These are phyloP conservation scores for Holacanthus passer DNA, from an alignment of 2,113 vertebrate genomes.

Conservation along the genomic window DNA sequence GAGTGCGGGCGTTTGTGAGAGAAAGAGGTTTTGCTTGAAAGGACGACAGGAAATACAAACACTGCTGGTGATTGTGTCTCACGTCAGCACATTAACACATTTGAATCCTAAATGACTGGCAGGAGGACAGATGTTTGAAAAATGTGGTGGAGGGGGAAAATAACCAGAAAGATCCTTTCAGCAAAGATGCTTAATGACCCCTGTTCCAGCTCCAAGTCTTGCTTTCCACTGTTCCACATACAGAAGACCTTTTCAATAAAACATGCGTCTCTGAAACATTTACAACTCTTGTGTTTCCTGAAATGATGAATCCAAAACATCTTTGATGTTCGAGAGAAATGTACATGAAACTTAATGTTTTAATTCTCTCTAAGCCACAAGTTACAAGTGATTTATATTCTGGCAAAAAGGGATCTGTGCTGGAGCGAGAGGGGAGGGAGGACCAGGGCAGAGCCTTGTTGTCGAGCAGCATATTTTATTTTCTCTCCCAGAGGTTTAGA, in stretches of 20 bases:
- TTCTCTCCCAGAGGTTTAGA: constrained; percentile 69
- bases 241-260: constrained; percentile 75
- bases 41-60: constrained; percentile 9
- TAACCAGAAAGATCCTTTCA: constrained; percentile 50
- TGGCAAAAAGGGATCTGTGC: constrained; percentile 40
- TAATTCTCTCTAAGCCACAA: constrained; percentile 74
- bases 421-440: constrained; percentile 3
- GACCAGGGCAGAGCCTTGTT: constrained; percentile 39
- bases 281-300: constrained; percentile 77
- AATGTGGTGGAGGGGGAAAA: constrained; percentile 35
- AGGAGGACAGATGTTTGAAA: not conserved
- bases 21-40: constrained; percentile 33
- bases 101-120: constrained; percentile 41
- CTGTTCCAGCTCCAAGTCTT: constrained; percentile 31
- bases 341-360: constrained; percentile 75
- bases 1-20: constrained; percentile 12
- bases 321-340: constrained; percentile 66
- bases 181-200: constrained; percentile 53
- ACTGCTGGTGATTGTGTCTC: not conserved
- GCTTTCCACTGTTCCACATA: constrained; percentile 58
- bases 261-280: constrained; percentile 77
- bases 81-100: constrained; percentile 22
- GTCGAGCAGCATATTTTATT: constrained; percentile 62
- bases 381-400: constrained; percentile 75
- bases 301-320: constrained; percentile 80